Base-by-base conservation (phyloP, 2,113 vertebrate genomes). In the Campylomormyrus tamandua region DNA sequence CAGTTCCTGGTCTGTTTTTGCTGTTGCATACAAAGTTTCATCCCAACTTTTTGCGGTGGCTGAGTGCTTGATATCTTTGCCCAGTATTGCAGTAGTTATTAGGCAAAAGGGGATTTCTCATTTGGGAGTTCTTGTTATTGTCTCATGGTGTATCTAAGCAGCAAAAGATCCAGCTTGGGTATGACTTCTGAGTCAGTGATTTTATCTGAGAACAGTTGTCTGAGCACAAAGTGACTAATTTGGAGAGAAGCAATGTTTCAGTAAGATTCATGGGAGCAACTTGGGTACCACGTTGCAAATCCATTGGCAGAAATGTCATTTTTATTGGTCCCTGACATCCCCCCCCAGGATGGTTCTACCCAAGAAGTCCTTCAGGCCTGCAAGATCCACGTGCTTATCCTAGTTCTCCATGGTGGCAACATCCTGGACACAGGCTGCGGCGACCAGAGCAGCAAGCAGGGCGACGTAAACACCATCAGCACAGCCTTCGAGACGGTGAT, bases 391-490 rank as follows among this genome's bases (percentile, higher is more conserved):
- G 98, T 98, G 91, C 95, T 99, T 84, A 96, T 99, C 92, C 91
- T 99, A 95, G 96, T 99, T 48, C 96, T 99, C 50, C 98, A 99
- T 0, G 98, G 98, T 15, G 98, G 98, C 9, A 99, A 98, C 95
- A 99, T 99, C 95, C 96, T 99, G 95, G 98, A 99, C 91, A 97
- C 97, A 0, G 98, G 98, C n/a, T 93, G 96, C 0, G 97, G 98
- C 5, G 98, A 99, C 92, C 97, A 97, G 93, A 98, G 94, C 97
- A 97, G 98, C 92, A 99, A 99, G 94, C 98, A 99, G 93, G 97
- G 97, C 0, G 98, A 99, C 35, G 94, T 99, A 92, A 99, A 98
- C 95, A 99, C 98, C 56, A 97, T 99, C 35, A 95, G 95, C 2
- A 95, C 95, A 0, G 97, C 97, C 77, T 99, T 99, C 39, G 97